Percentiles rank a stretch among this genome's conserved stretches.
These are phyloP conservation scores for Ctenomys sociabilis DNA, from an alignment of 2,113 vertebrate genomes.

Conservation along the genomic window DNA sequence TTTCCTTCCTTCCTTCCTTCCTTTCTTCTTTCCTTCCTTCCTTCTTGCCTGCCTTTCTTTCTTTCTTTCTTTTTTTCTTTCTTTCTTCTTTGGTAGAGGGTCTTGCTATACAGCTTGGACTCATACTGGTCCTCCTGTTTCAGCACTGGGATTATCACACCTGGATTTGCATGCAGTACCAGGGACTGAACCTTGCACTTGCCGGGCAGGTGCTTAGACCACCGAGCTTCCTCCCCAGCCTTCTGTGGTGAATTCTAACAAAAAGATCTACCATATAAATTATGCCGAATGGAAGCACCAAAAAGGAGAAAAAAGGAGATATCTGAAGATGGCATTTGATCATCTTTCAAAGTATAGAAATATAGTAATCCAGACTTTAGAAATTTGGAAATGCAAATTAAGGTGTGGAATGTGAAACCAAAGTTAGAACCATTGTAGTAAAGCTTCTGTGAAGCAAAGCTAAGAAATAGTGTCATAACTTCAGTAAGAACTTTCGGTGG, in stretches of 20 bases:
- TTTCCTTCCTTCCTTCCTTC: no score
- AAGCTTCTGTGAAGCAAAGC: neutral
- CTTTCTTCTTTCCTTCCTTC: no score
- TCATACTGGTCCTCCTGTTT: no score
- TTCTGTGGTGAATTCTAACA: neutral
- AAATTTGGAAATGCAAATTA: neutral
- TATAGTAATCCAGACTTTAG: neutral
- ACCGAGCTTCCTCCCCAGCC: no score
- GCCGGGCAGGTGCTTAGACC: no score
- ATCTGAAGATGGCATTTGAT: neutral
- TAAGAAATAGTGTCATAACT: neutral
- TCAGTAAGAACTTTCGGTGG: neutral
- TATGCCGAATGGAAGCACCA: neutral
- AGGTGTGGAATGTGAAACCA: neutral
- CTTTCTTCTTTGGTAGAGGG: no score
- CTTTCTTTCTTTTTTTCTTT: no score
- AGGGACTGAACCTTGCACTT: no score
- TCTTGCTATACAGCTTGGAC: no score
- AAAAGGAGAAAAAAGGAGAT: neutral
- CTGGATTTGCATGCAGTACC: no score
- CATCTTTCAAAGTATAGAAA: neutral
- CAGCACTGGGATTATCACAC: no score
- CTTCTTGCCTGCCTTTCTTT: no score
- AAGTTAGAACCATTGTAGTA: neutral
- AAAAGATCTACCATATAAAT: neutral